Percentiles rank a stretch among this genome's conserved stretches.
Evolutionary conservation across 2,113 vertebrate genomes (phyloP).

Genomic region (Aphelocoma coerulescens): DNA sequence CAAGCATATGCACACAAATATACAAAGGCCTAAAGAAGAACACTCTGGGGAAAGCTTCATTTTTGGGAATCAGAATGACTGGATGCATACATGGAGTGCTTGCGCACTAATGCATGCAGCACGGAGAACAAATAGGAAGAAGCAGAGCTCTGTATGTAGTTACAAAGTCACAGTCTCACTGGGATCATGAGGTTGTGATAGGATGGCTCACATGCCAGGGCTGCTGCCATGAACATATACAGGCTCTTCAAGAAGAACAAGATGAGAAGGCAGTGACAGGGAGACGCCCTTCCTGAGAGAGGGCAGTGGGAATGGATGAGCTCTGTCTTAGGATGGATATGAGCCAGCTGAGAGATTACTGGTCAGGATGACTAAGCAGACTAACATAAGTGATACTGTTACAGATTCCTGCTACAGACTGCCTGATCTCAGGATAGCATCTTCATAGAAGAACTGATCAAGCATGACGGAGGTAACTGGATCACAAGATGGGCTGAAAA

Average conservation of each 20-base stretch:
- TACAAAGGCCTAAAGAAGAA: not conserved
- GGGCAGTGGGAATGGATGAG: not conserved
- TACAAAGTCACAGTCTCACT: not conserved
- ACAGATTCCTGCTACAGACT: not conserved
- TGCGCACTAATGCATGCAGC: not conserved
- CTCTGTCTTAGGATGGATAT: not conserved
- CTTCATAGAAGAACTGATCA: not conserved
- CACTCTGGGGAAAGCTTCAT: not conserved
- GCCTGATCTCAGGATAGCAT: not conserved
- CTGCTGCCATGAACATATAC: not conserved
- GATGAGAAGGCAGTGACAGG: not conserved
- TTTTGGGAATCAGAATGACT: not conserved
- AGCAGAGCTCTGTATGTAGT: not conserved
- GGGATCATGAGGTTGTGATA: not conserved
- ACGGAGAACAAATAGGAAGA: not conserved
- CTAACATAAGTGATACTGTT: not conserved
- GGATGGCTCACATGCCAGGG: not conserved
- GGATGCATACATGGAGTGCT: not conserved
- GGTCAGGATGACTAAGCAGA: not conserved
- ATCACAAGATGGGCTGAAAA: not conserved
- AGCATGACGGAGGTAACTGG: not conserved
- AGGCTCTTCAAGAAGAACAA: not conserved
- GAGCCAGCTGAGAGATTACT: not conserved
- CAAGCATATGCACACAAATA: not conserved
- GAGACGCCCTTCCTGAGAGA: accelerated